Percentiles rank a stretch among this genome's conserved stretches.
These are phyloP conservation scores for Andrena bicolor DNA, from an alignment of 2,888 invertebrate genomes.

Conservation along the genomic window DNA sequence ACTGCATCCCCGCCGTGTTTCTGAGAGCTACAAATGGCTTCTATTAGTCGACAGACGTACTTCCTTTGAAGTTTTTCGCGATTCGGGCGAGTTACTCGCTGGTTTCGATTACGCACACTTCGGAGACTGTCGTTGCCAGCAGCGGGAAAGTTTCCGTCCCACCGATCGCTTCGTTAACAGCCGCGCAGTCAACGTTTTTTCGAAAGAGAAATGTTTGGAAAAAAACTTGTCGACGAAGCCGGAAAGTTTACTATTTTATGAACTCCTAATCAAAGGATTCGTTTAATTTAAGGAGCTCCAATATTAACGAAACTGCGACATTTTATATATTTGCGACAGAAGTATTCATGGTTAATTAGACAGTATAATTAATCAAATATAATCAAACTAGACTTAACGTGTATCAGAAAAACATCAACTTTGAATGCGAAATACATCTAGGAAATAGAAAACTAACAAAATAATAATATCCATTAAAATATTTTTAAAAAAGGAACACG, in stretches of 20 bases:
- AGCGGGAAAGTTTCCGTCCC: background rate
- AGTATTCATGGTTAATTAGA: too few species aligned
- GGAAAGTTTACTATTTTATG: background rate
- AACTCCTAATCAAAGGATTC: background rate
- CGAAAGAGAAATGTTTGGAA: background rate
- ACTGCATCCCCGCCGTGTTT: background rate
- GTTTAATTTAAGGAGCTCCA: too few species aligned
- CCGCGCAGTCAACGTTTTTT: background rate
- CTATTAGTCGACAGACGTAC: conserved; percentile 1
- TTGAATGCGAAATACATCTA: background rate
- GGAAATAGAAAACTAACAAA: background rate
- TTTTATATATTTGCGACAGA: too few species aligned
- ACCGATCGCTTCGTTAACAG: background rate
- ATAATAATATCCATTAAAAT: too few species aligned
- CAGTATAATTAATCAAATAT: too few species aligned
- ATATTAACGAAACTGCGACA: too few species aligned
- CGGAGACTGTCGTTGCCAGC: conserved; percentile 32
- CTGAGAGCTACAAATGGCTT: background rate
- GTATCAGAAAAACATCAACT: background rate
- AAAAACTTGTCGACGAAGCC: background rate
- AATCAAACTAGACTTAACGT: background rate
- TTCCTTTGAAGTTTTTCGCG: conserved; percentile 9
- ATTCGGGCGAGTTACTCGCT: conserved; percentile 24
- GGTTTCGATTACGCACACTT: conserved; percentile 38
- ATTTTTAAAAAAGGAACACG: too few species aligned